phyloP scores from a whole-genome alignment of 2,797 vertebrate species.

The Scolopax rusticola region DNA sequence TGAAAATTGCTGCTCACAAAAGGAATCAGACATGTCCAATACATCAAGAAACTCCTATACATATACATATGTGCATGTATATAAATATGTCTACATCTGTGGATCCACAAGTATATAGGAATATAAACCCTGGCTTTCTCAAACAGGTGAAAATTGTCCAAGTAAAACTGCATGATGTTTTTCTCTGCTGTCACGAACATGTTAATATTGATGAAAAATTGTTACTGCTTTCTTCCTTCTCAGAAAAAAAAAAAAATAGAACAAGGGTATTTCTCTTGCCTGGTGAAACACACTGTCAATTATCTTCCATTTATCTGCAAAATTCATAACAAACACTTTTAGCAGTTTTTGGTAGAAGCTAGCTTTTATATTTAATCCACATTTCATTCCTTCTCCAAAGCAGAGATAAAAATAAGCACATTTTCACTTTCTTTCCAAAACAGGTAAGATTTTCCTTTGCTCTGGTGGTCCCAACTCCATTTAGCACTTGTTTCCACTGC shows the following conservation, averaged over 20 bases:
- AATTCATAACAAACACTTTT: not conserved
- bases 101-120: not conserved
- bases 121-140: not conserved
- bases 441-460: slow-evolving; percentile 56
- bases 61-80: not conserved
- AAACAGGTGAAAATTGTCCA: slow-evolving; percentile 24
- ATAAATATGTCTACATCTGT: not conserved
- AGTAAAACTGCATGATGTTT: slow-evolving; percentile 20
- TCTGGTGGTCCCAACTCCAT: slow-evolving; percentile 4
- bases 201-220: not conserved
- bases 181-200: not conserved
- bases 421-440: slow-evolving; percentile 56
- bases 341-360: not conserved
- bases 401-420: slow-evolving; percentile 44
- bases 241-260: not conserved
- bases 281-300: not conserved
- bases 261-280: not conserved
- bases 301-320: not conserved
- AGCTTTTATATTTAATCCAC: not conserved
- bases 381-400: not conserved
- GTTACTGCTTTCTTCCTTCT: not conserved
- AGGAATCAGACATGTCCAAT: not conserved
- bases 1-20: not conserved
- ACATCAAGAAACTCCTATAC: not conserved
- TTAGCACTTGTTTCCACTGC: slow-evolving; percentile 50